phyloP scores from a whole-genome alignment of 1,140 invertebrate genomes.

The Tetramorium parvispinum region DNA sequence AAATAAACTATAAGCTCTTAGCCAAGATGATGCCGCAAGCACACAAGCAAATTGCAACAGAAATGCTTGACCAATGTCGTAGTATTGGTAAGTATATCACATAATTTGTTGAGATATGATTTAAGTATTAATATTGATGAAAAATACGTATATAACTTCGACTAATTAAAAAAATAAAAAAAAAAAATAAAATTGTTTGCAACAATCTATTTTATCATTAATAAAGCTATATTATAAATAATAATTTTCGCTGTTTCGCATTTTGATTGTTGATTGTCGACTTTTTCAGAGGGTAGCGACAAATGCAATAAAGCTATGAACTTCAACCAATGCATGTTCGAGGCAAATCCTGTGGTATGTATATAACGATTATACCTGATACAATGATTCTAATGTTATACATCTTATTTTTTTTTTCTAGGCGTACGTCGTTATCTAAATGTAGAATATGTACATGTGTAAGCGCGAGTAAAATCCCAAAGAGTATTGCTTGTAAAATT shows the following conservation, averaged over 20 bases:
- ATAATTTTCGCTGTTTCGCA: neutral
- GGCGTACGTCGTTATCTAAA: constrained; percentile 63
- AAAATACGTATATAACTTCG: neutral
- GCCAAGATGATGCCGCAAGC: constrained; percentile 77
- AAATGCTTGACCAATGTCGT: constrained; percentile 75
- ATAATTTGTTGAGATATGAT: neutral
- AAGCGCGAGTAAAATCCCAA: neutral
- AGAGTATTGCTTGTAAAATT: neutral
- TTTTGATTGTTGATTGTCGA: neutral
- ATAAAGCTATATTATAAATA: neutral
- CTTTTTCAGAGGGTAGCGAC: constrained; percentile 62
- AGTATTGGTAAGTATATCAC: constrained; percentile 72
- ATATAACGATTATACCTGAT: constrained; percentile 18
- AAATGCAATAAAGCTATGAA: constrained; percentile 59
- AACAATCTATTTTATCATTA: neutral
- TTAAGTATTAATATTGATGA: neutral
- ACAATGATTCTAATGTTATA: neutral
- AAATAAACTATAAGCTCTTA: constrained; percentile 80
- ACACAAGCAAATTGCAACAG: constrained; percentile 65
- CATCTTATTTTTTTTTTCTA: constrained; percentile 38
- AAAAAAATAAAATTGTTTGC: neutral
- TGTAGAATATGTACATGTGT: neutral
- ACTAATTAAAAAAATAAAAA: neutral
- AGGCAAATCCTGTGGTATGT: constrained; percentile 68
- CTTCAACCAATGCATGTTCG: constrained; percentile 68